These are phyloP conservation scores for Osmerus mordax DNA, from an alignment of 2,113 vertebrate species.

Conservation along the genomic window DNA sequence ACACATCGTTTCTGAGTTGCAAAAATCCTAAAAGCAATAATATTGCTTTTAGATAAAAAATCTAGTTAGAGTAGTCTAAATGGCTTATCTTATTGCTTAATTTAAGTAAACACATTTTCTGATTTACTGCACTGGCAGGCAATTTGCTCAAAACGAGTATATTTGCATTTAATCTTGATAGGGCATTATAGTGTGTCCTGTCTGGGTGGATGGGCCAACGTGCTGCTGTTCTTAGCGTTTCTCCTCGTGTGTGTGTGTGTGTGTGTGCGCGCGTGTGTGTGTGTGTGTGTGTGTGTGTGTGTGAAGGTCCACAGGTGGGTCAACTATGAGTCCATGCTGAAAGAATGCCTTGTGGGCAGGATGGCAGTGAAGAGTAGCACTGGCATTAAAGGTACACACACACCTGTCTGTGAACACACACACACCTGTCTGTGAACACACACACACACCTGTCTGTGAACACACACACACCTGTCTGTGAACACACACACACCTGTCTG, in stretches of 20 bases:
- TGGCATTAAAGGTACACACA: constrained; percentile 76
- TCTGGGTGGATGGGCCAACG: too few relatives aligned
- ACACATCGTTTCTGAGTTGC: too few relatives aligned
- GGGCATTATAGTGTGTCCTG: neutral
- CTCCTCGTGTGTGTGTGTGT: neutral
- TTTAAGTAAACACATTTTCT: too few relatives aligned
- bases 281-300: neutral
- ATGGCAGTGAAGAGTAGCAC: constrained; percentile 77
- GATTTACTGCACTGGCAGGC: too few relatives aligned
- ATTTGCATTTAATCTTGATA: too few relatives aligned
- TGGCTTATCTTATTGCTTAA: too few relatives aligned
- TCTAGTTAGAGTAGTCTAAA: too few relatives aligned
- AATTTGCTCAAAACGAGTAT: too few relatives aligned
- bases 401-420: neutral
- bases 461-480: constrained; percentile 19
- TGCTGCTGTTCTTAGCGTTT: neutral
- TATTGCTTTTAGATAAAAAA: too few relatives aligned
- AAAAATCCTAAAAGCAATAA: too few relatives aligned
- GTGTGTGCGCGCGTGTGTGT: neutral
- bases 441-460: neutral
- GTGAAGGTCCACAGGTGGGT: constrained; percentile 95
- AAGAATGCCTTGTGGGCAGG: constrained; percentile 91
- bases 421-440: neutral
- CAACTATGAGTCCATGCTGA: constrained; percentile 98
- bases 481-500: neutral